Conservation (phyloP, 2,888 invertebrate species). For the Chloroclysta siterata region DNA sequence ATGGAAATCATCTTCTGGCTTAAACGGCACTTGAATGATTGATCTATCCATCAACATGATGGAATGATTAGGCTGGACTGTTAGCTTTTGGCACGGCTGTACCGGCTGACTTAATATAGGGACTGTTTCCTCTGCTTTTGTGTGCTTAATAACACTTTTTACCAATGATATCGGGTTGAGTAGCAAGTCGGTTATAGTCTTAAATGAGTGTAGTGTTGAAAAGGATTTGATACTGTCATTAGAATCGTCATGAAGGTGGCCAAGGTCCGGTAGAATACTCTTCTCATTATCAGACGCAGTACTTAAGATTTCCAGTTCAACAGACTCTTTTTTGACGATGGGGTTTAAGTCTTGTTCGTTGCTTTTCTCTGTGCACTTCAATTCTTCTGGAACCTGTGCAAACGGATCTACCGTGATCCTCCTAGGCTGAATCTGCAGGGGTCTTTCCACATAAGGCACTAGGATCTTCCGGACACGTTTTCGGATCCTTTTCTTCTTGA, state of each 20-base stretch:
- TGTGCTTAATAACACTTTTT: conserved; percentile 34
- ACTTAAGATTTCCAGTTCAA: not conserved
- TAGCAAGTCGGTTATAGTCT: conserved; percentile 41
- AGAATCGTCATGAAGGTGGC: conserved; percentile 55
- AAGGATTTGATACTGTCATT: conserved; percentile 53
- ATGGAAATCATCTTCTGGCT: conserved; percentile 59
- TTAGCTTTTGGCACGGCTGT: too few species aligned
- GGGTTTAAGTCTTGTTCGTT: not conserved
- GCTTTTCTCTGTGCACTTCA: not conserved
- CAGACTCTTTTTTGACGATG: not conserved
- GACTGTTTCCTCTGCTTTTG: not conserved
- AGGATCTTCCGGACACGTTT: conserved; percentile 47
- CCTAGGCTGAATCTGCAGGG: conserved; percentile 7
- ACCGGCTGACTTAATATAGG: too few species aligned
- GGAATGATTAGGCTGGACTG: conserved; percentile 23
- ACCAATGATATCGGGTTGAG: conserved; percentile 42
- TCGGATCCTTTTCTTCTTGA: conserved; percentile 34
- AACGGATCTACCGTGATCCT: conserved; percentile 10
- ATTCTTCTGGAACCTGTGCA: not conserved
- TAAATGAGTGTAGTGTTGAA: conserved; percentile 47
- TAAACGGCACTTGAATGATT: conserved; percentile 44
- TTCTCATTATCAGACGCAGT: not conserved
- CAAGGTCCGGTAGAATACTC: conserved; percentile 33
- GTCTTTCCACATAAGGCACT: conserved; percentile 58
- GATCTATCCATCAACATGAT: conserved; percentile 45